Evolutionary conservation across 1,140 invertebrate genomes (phyloP), one percentile per base, ranked within the genome.

Genomic region (Chelonus insularis): DNA sequence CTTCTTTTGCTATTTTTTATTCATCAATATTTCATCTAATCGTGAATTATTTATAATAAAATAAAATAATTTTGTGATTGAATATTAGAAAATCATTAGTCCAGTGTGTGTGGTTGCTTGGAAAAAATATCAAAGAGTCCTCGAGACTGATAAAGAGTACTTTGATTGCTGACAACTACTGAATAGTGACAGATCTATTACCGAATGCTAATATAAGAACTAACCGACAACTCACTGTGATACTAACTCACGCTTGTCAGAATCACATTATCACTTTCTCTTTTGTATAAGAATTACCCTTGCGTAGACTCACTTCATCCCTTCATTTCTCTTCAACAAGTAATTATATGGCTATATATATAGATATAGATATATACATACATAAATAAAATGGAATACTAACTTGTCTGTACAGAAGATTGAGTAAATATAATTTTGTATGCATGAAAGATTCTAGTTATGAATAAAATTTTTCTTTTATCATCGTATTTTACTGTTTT

Each of bases 181-280:
- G 66, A 64, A 60, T 64, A 60, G 66, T 68, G 66, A 68, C 66
- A 68, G 66, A 60, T 63, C 66, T 50, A 68, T 68, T 68, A 68
- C 63, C 57, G 48, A 47, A 68, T 68, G 66, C 66, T 68, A 68
- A 68, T 68, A 68, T 65, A 68, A 68, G 63, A 68, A 65, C 61
- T 39, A 45, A 12, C 45, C 58, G 60, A 65, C 48, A 58, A 59
- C 59, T 36, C 14, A 16, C 14, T 39, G 54, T 36, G 11, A 11
- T 25, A 60, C 20, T n/a, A 21, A 50, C 57, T 48, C 50, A 21
- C 11, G 39, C 25, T 45, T 14, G 39, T 45, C 36, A 2, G 32
- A 50, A 12, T 45, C 29, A 4, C 20, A 57, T 23, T 4, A 18
- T 9, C 36, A 23, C 34, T 32, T 20, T 18, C 55, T 29, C 8